Percentiles rank a stretch among this genome's conserved stretches.
Evolutionary conservation across 2,888 invertebrate species (phyloP).

Genomic region (Campaea margaritaria): DNA sequence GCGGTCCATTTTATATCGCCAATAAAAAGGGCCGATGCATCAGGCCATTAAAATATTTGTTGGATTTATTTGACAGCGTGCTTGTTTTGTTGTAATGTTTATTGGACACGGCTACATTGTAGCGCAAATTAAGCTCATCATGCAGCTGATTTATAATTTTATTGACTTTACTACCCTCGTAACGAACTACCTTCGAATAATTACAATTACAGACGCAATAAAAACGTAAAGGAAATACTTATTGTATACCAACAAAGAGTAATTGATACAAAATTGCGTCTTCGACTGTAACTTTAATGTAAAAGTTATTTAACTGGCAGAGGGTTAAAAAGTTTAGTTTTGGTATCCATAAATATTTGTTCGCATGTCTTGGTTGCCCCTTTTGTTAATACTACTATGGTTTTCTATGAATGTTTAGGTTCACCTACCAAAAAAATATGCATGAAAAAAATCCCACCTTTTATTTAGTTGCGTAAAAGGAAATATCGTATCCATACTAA

Average conservation of each 20-base stretch:
- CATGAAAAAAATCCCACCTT: too few species aligned
- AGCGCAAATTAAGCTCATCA: slow-evolving; percentile 71
- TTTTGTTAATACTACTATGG: slow-evolving; percentile 47
- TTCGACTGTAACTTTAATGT: slow-evolving; percentile 71
- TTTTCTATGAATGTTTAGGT: not conserved
- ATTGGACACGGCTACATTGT: slow-evolving; percentile 70
- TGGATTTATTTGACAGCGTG: slow-evolving; percentile 79
- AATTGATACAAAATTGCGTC: slow-evolving; percentile 75
- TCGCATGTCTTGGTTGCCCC: slow-evolving; percentile 69
- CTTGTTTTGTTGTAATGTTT: slow-evolving; percentile 77
- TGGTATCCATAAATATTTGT: slow-evolving; percentile 79
- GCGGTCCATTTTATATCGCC: slow-evolving; percentile 73
- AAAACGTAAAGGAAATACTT: slow-evolving; percentile 41
- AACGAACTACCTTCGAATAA: slow-evolving; percentile 39
- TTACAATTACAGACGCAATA: slow-evolving; percentile 44
- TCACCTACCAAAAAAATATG: too few species aligned
- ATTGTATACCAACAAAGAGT: slow-evolving; percentile 24
- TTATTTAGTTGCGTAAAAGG: not conserved
- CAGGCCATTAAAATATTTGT: slow-evolving; percentile 81
- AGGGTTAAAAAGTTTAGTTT: slow-evolving; percentile 75
- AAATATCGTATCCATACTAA: not conserved
- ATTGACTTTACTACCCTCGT: slow-evolving; percentile 37
- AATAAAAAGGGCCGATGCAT: slow-evolving; percentile 79
- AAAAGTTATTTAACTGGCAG: slow-evolving; percentile 66
- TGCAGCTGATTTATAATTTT: slow-evolving; percentile 48